Base-by-base conservation (phyloP, 2,888 invertebrate species). In the Idaea straminata region DNA sequence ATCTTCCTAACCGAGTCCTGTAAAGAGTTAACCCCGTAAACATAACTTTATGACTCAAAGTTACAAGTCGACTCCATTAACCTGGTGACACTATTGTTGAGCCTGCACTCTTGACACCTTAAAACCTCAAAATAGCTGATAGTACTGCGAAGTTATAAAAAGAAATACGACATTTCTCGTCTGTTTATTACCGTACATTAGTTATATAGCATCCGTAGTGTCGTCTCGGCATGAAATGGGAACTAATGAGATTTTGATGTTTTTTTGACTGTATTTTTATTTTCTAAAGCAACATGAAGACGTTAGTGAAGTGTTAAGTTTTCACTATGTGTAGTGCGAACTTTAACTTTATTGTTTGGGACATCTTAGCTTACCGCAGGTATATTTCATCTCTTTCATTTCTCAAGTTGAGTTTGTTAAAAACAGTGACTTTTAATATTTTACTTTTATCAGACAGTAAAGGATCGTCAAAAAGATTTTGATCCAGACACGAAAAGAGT, bases 161-260 rank as follows among this genome's bases (percentile, higher is more conserved):
- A 92, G 91, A 89, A 91, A 91, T 89, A 92, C 92, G 91, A 87
- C 91, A 89, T 86, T 88, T 82, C 84, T 86, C 88, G 83, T 86
- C 89, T 88, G 91, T 92, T 92, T 92, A 92, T 91, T 92, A 84
- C 91, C 80, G 88, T 89, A 91, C 92, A 92, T 92, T 92, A 92
- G 92, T 92, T 92, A 92, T 92, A 92, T 89, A 84, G 91, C 87
- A 88, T 92, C 92, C 92, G 90, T 90, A 91, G 90, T 91, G 92
- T 91, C 92, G 89, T 87, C 87, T 85, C 88, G 89, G 88, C 87
- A 89, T 90, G 91, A 88, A 92, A 92, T 89, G 91, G 87, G 88
- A 92, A 92, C 92, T 92, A 92, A 92, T 92, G 92, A 92, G 92
- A 89, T 92, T 92, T 92, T 92, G 92, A 92, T 92, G 92, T 92